Base-by-base conservation (phyloP, 2,888 invertebrate genomes). In the Achlya flavicornis region DNA sequence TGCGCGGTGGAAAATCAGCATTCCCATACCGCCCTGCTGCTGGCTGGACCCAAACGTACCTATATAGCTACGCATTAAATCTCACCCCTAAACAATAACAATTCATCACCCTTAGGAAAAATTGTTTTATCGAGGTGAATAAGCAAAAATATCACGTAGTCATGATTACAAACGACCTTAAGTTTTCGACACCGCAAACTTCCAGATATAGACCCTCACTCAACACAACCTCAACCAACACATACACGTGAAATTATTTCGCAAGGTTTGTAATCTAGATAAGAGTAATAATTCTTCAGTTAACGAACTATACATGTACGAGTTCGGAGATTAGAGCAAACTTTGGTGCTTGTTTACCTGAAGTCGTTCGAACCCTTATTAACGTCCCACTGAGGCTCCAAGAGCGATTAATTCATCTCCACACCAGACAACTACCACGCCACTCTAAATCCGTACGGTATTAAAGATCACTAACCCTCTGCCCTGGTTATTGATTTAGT, bases 31-130 rank as follows among this genome's bases (percentile, higher is more conserved):
- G 68, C 71, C 76, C 53, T 73, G 68, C 73, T 74, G 74, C 76
- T 19, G 73, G 68, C 73, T 74, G 74, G 71, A 74, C 72, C 70
- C 66, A 64, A 71, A 72, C 70, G 73, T 68, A 64, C 76, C 77
- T 73, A 75, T 70, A n/a, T n/a, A n/a, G n/a, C 75, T 74, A 65
- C 71, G 67, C 72, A 76, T 78, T 81, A 84, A 78, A 78, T 80
- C 71, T 78, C 73, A 73, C 73, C 65, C 74, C 73, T 70, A 79
- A 79, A 81, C 79, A 81, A 82, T 81, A 80, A 75, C 76, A 80
- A 84, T 85, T 84, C 77, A 83, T 83, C 82, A 83, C 74, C 61
- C 66, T 69, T 64, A 68, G 74, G 73, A 72, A 74, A 73, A 78
- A 76, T 80, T 81, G 75, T 74, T 77, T 77, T 78, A 79, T 79